phyloP scores from a whole-genome alignment of 1,140 invertebrate genomes.

The Drosophila bipectinata region DNA sequence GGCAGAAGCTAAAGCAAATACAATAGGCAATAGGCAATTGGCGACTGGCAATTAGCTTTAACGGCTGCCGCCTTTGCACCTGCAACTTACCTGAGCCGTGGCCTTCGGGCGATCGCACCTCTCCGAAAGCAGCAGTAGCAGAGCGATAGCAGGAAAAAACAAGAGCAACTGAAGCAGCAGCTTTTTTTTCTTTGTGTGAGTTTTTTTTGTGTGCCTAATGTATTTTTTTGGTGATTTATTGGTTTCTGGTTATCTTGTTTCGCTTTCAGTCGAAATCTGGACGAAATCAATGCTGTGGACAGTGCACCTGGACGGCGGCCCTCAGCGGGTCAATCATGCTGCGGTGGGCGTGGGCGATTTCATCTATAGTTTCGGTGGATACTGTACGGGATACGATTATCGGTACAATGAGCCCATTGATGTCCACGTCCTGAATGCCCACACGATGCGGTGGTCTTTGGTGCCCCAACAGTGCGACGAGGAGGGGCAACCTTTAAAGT shows the following conservation, averaged over 20 bases:
- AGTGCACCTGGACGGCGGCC: conserved; percentile 92
- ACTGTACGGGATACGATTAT: conserved; percentile 92
- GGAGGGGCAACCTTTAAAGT: conserved; percentile 70
- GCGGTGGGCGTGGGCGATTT: conserved; percentile 91
- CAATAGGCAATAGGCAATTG: conserved; percentile 4
- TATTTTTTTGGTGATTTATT: background rate
- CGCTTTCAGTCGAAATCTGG: conserved; percentile 18
- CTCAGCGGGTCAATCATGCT: conserved; percentile 91
- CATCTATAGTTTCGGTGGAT: conserved; percentile 96
- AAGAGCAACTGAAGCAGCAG: background rate
- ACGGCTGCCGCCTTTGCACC: conserved; percentile 3
- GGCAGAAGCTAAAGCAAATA: background rate
- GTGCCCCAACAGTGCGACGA: conserved; percentile 69
- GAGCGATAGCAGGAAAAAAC: background rate
- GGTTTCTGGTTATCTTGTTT: background rate
- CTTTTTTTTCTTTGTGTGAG: background rate
- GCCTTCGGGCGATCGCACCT: conserved; percentile 7
- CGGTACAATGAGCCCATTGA: conserved; percentile 90
- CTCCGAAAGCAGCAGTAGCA: background rate
- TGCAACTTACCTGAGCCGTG: conserved; percentile 7
- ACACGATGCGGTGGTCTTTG: conserved; percentile 86
- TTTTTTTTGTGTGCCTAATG: background rate
- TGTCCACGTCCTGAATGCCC: conserved; percentile 93
- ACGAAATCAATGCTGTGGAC: conserved; percentile 88
- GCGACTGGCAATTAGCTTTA: conserved; percentile 1